phyloP scores from a whole-genome alignment of 2,113 vertebrate genomes.

The Elephas maximus region DNA sequence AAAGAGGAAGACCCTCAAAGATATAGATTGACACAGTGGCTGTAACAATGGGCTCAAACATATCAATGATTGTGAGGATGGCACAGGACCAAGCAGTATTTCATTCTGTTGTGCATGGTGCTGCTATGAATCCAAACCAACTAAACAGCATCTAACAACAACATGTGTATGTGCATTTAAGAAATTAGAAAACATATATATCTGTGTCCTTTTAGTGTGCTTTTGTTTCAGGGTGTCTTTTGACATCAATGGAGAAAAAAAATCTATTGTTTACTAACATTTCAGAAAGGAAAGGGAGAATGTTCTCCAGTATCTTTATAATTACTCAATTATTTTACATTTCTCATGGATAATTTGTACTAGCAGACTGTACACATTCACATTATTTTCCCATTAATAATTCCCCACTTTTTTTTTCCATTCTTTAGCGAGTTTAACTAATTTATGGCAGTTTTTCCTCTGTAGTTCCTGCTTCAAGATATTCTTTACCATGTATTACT shows the following conservation, averaged over 20 bases:
- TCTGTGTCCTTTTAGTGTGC: not conserved
- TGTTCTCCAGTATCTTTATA: not conserved
- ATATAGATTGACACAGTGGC: too few species aligned
- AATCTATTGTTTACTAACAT: not conserved
- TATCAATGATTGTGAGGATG: too few species aligned
- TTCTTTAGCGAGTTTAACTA: accelerated
- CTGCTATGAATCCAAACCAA: too few species aligned
- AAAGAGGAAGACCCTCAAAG: too few species aligned
- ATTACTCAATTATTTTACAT: not conserved
- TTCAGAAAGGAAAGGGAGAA: not conserved
- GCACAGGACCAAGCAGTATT: too few species aligned
- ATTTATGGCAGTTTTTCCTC: not conserved
- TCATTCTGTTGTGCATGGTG: too few species aligned
- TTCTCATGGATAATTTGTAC: not conserved
- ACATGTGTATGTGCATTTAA: not conserved
- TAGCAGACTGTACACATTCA: not conserved
- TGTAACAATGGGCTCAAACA: too few species aligned
- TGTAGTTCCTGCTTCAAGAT: not conserved
- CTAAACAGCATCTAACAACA: too few species aligned
- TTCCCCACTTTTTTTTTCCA: not conserved
- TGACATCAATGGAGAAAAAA: not conserved
- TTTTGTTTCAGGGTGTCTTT: not conserved
- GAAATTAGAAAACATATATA: not conserved
- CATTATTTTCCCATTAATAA: not conserved
- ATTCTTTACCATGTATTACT: slow-evolving; percentile 67